A percentile compares a stretch with the other conserved stretches of the same genome.
These are phyloP conservation scores for Procambarus virginalis DNA, from an alignment of 1,140 invertebrate genomes.

Conservation along the genomic window DNA sequence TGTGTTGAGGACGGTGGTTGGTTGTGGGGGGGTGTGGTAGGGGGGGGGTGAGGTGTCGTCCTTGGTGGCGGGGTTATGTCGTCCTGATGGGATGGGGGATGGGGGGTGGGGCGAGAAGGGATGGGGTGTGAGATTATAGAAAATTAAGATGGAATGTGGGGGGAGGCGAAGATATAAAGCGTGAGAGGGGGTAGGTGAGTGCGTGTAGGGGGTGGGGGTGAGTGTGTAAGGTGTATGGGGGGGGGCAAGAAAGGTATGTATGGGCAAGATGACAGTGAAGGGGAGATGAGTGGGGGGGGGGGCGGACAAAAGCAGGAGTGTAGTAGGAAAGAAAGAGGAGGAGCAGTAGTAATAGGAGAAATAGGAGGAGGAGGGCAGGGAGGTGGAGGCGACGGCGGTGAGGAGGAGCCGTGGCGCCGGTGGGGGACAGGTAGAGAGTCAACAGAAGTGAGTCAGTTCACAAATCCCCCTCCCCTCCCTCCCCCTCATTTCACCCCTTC, in stretches of 20 bases:
- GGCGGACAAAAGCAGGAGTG: not conserved
- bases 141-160: not conserved
- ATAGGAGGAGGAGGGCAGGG: not conserved
- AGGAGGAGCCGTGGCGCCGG: not conserved
- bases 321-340: not conserved
- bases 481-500: not conserved
- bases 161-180: not conserved
- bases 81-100: not conserved
- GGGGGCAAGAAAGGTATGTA: not conserved
- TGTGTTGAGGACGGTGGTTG: not conserved
- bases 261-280: not conserved
- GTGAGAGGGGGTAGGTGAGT: not conserved
- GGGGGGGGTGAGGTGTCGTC: not conserved
- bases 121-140: not conserved
- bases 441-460: not conserved
- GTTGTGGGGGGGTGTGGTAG: not conserved
- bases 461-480: not conserved
- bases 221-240: not conserved
- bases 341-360: not conserved
- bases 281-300: not conserved
- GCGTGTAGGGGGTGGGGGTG: not conserved
- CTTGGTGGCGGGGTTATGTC: not conserved
- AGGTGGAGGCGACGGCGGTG: too few relatives aligned
- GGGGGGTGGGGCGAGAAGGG: not conserved
- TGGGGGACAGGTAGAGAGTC: not conserved